Base-by-base conservation (phyloP, 2,797 vertebrate genomes). In the Rachycentron canadum region DNA sequence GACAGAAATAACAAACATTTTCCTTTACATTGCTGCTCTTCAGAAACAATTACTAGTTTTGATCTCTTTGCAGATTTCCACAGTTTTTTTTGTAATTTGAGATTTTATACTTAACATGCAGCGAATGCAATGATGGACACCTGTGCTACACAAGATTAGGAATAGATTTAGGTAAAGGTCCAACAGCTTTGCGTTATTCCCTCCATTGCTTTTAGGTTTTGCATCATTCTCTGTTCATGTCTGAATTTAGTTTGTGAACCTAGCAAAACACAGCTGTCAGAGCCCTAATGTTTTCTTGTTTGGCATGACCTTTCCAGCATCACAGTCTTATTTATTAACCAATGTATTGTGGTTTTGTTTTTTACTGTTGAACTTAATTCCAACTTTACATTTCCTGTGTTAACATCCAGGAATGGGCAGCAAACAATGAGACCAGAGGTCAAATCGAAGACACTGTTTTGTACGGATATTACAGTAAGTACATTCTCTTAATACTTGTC, bases 381-480 rank as follows among this genome's bases (percentile, higher is more conserved):
- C 9, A 9, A 17, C 58, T 69, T 64, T 73, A 30, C 11, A 84
- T 91, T 85, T 75, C 25, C 2, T 50, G 78, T 53, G 63, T 0
- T 68, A 6, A 67, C 28, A 56, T 91, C 7, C 89, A 99, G 98
- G 96, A 96, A 49, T 99, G 98, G 98, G 97, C 98, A 64, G 94
- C 95, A 90, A 95, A 92, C 92, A 99, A 99, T 86, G 95, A 95
- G 88, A 98, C 97, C 49, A 95, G 96, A 80, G 94, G 71, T 1
- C 94, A 97, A 83, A 98, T 99, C 86, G 98, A 99, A 93, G 94
- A 98, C 86, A 98, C 98, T 1, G 96, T 99, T 43, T 90, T 99
- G 53, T 97, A 98, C 86, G 98, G 96, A 72, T 99, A 99, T 91
- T 99, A 99, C 91, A 97, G 98, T 99, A 95, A 97, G 98, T 97